Base-by-base conservation (phyloP, 1,140 invertebrate genomes). In the Ips typographus region DNA sequence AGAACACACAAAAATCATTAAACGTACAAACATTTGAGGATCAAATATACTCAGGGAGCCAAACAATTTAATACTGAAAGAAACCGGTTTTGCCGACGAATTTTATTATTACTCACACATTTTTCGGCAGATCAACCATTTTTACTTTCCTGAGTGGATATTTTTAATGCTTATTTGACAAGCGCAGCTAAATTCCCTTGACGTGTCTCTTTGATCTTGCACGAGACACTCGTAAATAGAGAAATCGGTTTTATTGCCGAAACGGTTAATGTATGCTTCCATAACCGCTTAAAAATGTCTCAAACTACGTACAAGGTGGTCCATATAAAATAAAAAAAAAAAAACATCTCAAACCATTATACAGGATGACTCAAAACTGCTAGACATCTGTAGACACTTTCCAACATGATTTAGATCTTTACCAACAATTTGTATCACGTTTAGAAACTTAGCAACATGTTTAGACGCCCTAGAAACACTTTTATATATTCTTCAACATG, bases 181-280 rank as follows among this genome's bases (percentile, higher is more conserved):
- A 59, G 57, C 41, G 42, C 40, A 40, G 39, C 40, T 62, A 62
- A 62, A 62, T 44, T 62, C 49, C 42, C 60, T 40, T 62, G 60
- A 62, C 60, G 49, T 7, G 60, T 40, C n/a, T 22, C 60, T 62
- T 62, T 62, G 60, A 62, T 62, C 42, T 62, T 51, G 44, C 60
- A 60, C 40, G 42, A 6, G 58, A 60, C 40, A 41, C 38, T 60
- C 39, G 58, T 42, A 60, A 60, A 60, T 60, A 62, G 43, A 41
- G 42, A 49, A 47, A 62, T 38, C 38, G 41, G 36, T 39, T 49
- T 8, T 51, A 38, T 7, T 62, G 57, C 40, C 22, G 22, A 22
- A 22, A 22, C 22, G 22, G 47, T 49, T 47, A n/a, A 22, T 22
- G 22, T 22, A 22, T 22, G 22, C 22, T 22, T 22, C 22, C 22